Evolutionary conservation across 2,888 invertebrate species (phyloP).

Genomic region (Erannis defoliaria): DNA sequence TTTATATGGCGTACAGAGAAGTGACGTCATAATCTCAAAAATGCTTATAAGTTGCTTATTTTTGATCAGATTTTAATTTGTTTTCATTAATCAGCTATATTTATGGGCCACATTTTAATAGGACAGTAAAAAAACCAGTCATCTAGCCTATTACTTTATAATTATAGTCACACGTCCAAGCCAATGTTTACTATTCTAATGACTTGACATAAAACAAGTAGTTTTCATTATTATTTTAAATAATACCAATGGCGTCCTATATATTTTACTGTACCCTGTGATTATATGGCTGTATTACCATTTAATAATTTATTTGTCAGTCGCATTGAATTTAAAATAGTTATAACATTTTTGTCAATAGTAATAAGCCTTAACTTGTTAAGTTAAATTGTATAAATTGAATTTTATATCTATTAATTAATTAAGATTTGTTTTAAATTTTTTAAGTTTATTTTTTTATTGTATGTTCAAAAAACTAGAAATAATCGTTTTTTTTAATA

Average conservation of each 20-base stretch:
- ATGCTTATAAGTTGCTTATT: too few relatives aligned
- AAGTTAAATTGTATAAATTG: slow-evolving; percentile 31
- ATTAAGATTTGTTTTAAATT: not conserved
- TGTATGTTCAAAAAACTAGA: not conserved
- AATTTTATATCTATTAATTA: slow-evolving; percentile 8
- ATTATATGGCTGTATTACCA: slow-evolving; percentile 69
- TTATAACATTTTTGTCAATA: slow-evolving; percentile 22
- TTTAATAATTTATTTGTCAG: slow-evolving; percentile 40
- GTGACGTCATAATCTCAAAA: too few relatives aligned
- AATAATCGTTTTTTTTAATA: too few relatives aligned
- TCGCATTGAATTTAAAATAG: slow-evolving; percentile 9
- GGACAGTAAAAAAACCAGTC: too few relatives aligned
- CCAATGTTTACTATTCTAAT: not conserved
- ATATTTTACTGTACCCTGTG: slow-evolving; percentile 57
- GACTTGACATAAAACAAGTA: not conserved
- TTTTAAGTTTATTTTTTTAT: not conserved
- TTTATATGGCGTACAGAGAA: too few relatives aligned
- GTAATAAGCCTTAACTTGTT: slow-evolving; percentile 30
- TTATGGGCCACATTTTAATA: too few relatives aligned
- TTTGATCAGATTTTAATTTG: too few relatives aligned
- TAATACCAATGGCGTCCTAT: not conserved
- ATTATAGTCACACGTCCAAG: not conserved
- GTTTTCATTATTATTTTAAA: not conserved
- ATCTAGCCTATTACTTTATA: too few relatives aligned
- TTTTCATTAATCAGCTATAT: too few relatives aligned